These are phyloP conservation scores for Decapterus maruadsi DNA, from an alignment of 2,797 vertebrate genomes.

Conservation along the genomic window DNA sequence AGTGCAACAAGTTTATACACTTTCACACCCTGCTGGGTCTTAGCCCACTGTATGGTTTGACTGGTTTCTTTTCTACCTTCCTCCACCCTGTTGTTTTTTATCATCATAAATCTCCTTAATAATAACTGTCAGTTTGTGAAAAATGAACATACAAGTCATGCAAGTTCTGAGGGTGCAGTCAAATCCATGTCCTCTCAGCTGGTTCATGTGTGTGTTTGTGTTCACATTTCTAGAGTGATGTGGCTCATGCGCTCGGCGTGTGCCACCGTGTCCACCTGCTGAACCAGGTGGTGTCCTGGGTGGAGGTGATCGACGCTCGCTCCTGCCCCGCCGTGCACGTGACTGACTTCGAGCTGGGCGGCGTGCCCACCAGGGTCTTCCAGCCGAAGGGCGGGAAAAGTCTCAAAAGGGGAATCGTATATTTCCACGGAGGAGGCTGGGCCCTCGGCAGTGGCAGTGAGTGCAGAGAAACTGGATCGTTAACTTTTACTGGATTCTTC, in stretches of 20 bases:
- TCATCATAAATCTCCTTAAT: background rate
- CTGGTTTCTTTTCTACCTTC: background rate
- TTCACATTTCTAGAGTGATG: slow-evolving; percentile 84
- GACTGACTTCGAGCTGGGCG: slow-evolving; percentile 88
- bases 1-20: background rate
- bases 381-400: slow-evolving; percentile 77
- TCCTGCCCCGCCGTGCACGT: slow-evolving; percentile 86
- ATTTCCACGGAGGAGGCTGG: slow-evolving; percentile 97
- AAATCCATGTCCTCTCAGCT: too few species aligned
- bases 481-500: background rate
- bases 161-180: background rate
- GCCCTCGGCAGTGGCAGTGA: slow-evolving; percentile 91
- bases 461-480: slow-evolving; percentile 56
- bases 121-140: too few species aligned
- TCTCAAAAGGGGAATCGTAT: slow-evolving; percentile 89
- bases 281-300: slow-evolving; percentile 85
- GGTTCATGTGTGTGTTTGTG: slow-evolving; percentile 1
- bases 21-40: background rate
- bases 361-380: slow-evolving; percentile 91
- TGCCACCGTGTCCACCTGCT: slow-evolving; percentile 88
- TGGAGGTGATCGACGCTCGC: slow-evolving; percentile 85
- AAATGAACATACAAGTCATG: background rate
- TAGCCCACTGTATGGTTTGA: too few species aligned
- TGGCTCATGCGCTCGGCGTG: slow-evolving; percentile 89
- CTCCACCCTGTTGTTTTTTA: too few species aligned